phyloP scores from a whole-genome alignment of 2,797 vertebrate genomes.

The Epinephelus coioides region DNA sequence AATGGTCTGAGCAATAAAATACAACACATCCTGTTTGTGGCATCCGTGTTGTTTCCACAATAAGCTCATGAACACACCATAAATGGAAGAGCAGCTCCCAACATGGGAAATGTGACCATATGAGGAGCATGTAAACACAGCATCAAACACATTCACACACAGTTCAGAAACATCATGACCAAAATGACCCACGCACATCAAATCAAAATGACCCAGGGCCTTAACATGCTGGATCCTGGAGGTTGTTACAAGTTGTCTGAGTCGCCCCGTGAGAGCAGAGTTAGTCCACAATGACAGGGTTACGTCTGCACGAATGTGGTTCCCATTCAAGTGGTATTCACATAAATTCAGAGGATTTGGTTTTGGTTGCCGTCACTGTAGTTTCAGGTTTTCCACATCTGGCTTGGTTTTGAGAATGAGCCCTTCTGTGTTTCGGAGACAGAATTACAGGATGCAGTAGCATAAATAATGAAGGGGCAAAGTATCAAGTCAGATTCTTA shows the following conservation, averaged over 20 bases:
- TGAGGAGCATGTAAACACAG: too few species aligned
- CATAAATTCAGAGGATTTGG: slow-evolving; percentile 31
- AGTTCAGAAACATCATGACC: too few species aligned
- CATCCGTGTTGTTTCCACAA: too few species aligned
- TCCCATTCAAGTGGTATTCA: slow-evolving; percentile 25
- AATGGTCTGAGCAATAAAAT: too few species aligned
- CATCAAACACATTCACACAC: too few species aligned
- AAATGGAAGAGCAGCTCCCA: too few species aligned
- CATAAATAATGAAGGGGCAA: slow-evolving; percentile 33
- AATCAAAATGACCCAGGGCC: too few species aligned
- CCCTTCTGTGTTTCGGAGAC: slow-evolving; percentile 35
- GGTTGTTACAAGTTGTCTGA: slow-evolving; percentile 24
- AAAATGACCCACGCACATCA: too few species aligned
- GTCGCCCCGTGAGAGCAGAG: slow-evolving; percentile 19
- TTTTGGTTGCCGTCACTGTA: slow-evolving; percentile 18
- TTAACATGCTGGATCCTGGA: background rate
- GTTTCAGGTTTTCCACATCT: slow-evolving; percentile 62
- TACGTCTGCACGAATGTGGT: slow-evolving; percentile 49
- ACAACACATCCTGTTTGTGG: too few species aligned
- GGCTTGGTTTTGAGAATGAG: slow-evolving; percentile 44
- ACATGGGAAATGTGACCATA: too few species aligned
- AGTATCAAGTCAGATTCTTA: slow-evolving; percentile 27
- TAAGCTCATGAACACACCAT: too few species aligned
- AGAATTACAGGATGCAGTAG: slow-evolving; percentile 51
- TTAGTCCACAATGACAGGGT: slow-evolving; percentile 47